These are phyloP conservation scores for Xerus inauris DNA, from an alignment of 2,113 vertebrate species.

Conservation along the genomic window DNA sequence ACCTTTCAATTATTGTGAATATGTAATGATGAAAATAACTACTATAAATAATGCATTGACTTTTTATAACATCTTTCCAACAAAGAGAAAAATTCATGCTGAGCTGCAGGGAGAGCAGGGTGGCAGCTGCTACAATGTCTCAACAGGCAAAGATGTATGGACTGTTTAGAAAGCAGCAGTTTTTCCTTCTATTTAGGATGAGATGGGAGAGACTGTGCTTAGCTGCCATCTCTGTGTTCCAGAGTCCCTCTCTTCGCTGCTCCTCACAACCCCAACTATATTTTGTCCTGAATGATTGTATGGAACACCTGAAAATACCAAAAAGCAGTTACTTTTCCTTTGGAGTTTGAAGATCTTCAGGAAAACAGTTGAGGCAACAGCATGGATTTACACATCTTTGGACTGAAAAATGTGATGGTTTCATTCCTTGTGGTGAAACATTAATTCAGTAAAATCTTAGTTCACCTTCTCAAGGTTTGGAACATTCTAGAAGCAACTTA, in stretches of 20 bases:
- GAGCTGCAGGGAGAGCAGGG: constrained; percentile 53
- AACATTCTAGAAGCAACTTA: constrained; percentile 4
- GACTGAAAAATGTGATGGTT: neutral
- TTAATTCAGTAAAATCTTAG: neutral
- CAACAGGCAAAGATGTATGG: constrained; percentile 21
- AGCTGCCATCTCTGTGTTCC: neutral
- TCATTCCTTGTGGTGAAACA: neutral
- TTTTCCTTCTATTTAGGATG: neutral
- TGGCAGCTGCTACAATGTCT: constrained; percentile 47
- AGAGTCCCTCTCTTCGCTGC: neutral
- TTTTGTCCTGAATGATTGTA: neutral
- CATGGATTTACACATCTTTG: neutral
- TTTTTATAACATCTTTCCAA: constrained; percentile 74
- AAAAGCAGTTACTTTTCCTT: neutral
- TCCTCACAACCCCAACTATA: neutral
- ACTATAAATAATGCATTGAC: constrained; percentile 75
- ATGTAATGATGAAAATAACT: constrained; percentile 76
- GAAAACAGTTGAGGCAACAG: neutral
- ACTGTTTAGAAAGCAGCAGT: neutral
- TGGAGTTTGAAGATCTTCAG: neutral
- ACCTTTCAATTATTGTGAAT: constrained; percentile 78
- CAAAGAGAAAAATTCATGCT: constrained; percentile 75
- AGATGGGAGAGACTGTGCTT: neutral
- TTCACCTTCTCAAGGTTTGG: neutral
- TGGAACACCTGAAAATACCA: neutral